phyloP scores from a whole-genome alignment of 2,797 vertebrate species.

The Eospalax fontanierii region DNA sequence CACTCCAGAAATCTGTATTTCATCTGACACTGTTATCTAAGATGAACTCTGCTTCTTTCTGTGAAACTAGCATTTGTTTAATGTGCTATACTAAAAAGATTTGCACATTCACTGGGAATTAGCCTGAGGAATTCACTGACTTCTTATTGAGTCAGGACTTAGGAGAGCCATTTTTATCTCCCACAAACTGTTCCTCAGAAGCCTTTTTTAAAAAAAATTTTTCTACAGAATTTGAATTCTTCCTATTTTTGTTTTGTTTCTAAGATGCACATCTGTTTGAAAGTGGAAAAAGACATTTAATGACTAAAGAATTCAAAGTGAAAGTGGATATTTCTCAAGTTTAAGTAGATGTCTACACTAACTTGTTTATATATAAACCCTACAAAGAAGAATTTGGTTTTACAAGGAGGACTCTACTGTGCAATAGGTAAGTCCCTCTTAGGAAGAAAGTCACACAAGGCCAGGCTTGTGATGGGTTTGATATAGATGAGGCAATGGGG shows the following conservation, averaged over 20 bases:
- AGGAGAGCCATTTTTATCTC: background rate
- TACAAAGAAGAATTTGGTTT: background rate
- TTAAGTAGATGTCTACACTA: constrained; percentile 25
- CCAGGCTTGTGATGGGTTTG: background rate
- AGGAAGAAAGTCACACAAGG: background rate
- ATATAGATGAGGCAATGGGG: background rate
- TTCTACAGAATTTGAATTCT: background rate
- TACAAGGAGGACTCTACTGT: background rate
- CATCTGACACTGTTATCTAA: constrained; percentile 1
- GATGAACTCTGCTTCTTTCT: background rate
- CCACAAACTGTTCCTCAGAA: background rate
- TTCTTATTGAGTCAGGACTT: background rate
- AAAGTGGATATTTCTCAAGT: background rate
- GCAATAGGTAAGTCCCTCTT: background rate
- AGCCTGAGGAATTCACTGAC: background rate
- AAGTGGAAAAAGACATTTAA: constrained; percentile 8
- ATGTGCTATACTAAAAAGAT: constrained; percentile 20
- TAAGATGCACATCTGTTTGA: background rate
- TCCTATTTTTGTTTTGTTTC: background rate
- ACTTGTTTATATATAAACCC: constrained; percentile 32
- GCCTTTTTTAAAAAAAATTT: background rate
- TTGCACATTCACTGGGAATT: background rate
- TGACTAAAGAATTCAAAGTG: constrained; percentile 26
- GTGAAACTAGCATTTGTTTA: constrained; percentile 47
- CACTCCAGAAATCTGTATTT: background rate